Evolutionary conservation across 2,113 vertebrate genomes (phyloP).

Genomic region (Tyto alba): DNA sequence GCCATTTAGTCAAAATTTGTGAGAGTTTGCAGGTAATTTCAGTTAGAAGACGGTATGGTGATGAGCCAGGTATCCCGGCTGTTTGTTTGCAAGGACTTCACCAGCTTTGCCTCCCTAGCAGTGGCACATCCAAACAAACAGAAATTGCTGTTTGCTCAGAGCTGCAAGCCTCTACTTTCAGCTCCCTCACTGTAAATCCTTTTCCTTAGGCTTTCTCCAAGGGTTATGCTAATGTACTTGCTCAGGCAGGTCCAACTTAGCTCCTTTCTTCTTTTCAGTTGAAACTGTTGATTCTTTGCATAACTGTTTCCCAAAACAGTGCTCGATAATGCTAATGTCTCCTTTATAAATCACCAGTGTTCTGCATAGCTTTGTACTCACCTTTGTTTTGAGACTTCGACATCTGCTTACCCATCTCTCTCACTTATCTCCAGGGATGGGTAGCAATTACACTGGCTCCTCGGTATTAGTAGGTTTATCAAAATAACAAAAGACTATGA

Average conservation of each 20-base stretch:
- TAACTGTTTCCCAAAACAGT: neutral
- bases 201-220: neutral
- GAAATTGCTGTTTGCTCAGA: neutral
- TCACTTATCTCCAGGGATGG: conserved; percentile 32
- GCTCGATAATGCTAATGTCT: conserved; percentile 31
- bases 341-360: conserved; percentile 6
- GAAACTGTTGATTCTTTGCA: conserved; percentile 15
- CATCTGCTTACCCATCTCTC: conserved; percentile 49
- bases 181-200: neutral
- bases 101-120: neutral
- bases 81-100: rapidly evolving
- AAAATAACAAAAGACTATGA: conserved; percentile 38
- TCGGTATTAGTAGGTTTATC: neutral
- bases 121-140: neutral
- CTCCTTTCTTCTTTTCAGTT: conserved; percentile 25
- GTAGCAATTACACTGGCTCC: conserved; percentile 19
- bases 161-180: neutral
- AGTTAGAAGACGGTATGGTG: neutral
- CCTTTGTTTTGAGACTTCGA: conserved; percentile 27
- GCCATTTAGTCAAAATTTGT: neutral
- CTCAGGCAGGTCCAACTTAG: neutral
- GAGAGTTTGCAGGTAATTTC: neutral
- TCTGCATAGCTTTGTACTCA: conserved; percentile 52
- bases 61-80: neutral
- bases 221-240: conserved; percentile 20